Evolutionary conservation across 37 sponge, comb jelly and placozoan genomes (phyloP), one percentile per base, ranked within the genome.

Genomic region (Dysidea cf. avara): DNA sequence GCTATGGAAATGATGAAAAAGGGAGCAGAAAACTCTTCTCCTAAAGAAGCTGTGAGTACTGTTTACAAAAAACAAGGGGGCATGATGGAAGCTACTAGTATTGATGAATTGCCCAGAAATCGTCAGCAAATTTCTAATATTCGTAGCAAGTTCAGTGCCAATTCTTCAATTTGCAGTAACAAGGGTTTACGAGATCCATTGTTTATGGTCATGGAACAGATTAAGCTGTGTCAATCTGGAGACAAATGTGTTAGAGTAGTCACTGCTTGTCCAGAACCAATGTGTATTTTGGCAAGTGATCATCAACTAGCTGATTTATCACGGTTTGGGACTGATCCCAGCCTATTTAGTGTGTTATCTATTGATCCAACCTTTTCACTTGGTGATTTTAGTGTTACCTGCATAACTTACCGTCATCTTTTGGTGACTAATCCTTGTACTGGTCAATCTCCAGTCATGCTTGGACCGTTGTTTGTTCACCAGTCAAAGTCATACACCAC

Each of bases 361-460:
- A 11, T 56, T 56, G 59, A 56, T 29, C 59, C 59, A 56, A 56
- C 59, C 7, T 56, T 56, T 56, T 56, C 59, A 56, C 59, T 56
- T 9, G 30, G 59, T 30, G 59, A 56, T 11, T 56, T 29, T 11
- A 56, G 59, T 56, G 59, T 56, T 7, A 56, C 59, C 31, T 56
- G 59, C 59, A 56, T 56, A 30, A 56, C 59, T 13, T 56, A 56
- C 11, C 59, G 59, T 25, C 59, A 56, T 56, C 31, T 56, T 5
- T 9, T 43, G 46, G 46, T 43, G 9, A 43, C 9, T 43, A 9
- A 43, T 9, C 46, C 46, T 43, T 29, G 31, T 30, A 56, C 59
- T 30, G 59, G 59, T 56, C 30, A 56, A 56, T 29, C 59, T 7
- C 59, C 28, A 30, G 59, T 56, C 59, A 56, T 56, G 59, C 31